Percentiles rank a stretch among this genome's conserved stretches.
These are phyloP conservation scores for Tragelaphus buxtoni DNA, from an alignment of 2,113 vertebrate genomes.

Conservation along the genomic window DNA sequence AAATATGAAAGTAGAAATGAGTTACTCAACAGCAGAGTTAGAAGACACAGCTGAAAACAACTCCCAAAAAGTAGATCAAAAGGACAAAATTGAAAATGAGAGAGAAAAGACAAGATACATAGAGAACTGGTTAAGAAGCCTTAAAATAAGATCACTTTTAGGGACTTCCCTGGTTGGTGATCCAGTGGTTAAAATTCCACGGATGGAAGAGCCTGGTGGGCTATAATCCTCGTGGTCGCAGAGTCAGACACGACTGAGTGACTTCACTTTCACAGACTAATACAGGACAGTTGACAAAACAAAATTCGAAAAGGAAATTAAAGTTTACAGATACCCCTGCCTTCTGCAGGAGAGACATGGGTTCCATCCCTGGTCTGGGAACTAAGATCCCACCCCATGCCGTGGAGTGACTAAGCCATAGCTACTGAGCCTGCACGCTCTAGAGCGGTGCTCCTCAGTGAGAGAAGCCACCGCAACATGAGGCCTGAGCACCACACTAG, in stretches of 20 bases:
- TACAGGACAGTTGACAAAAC: not conserved
- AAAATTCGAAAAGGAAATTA: not conserved
- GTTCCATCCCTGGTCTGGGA: not conserved
- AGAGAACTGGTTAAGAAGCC: not conserved
- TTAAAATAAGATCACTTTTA: not conserved
- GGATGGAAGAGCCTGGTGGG: too few relatives aligned
- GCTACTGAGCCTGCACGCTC: not conserved
- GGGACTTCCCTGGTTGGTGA: not conserved
- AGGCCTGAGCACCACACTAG: not conserved
- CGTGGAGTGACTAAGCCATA: not conserved
- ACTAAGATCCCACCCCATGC: not conserved
- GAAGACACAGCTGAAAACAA: slow-evolving; percentile 5
- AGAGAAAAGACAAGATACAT: not conserved
- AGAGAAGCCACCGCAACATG: not conserved
- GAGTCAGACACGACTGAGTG: too few relatives aligned
- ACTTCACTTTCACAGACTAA: not conserved
- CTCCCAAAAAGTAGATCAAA: not conserved
- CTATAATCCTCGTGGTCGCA: too few relatives aligned
- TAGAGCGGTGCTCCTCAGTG: not conserved
- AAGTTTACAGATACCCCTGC: not conserved
- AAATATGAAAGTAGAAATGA: not conserved
- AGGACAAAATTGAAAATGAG: not conserved
- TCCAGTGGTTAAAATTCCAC: not conserved
- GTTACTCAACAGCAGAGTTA: not conserved
- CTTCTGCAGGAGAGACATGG: not conserved